Evolutionary conservation across 2,113 vertebrate species (phyloP).

Genomic region (Poeciliopsis prolifica): DNA sequence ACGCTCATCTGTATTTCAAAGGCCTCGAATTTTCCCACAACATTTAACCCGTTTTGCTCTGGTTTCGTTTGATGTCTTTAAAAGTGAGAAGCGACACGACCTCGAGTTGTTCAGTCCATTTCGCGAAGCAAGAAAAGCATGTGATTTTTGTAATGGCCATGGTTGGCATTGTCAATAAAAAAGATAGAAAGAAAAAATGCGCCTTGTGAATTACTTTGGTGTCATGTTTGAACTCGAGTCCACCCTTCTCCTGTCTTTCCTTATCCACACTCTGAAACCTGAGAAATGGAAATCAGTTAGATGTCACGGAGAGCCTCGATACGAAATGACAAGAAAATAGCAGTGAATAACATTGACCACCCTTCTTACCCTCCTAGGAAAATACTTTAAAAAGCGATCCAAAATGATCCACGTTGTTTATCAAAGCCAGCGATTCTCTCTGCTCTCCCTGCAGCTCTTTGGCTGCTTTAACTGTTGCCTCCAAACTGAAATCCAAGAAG

Average conservation of each 20-base stretch:
- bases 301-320: slow-evolving; percentile 65
- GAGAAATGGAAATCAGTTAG: slow-evolving; percentile 69
- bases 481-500: slow-evolving; percentile 36
- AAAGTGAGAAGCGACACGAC: slow-evolving; percentile 12
- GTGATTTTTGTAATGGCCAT: slow-evolving; percentile 32
- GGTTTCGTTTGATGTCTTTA: slow-evolving; percentile 28
- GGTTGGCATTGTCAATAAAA: slow-evolving; percentile 43
- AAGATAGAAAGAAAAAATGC: slow-evolving; percentile 30
- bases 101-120: slow-evolving; percentile 54
- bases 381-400: slow-evolving; percentile 70
- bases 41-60: slow-evolving; percentile 19
- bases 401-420: slow-evolving; percentile 64
- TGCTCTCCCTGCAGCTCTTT: slow-evolving; percentile 58
- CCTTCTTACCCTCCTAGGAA: slow-evolving; percentile 70
- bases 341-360: slow-evolving; percentile 76
- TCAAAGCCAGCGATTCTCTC: slow-evolving; percentile 52
- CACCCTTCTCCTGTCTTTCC: slow-evolving; percentile 59
- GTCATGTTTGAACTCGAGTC: slow-evolving; percentile 61
- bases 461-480: slow-evolving; percentile 25
- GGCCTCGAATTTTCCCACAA: slow-evolving; percentile 26
- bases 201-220: slow-evolving; percentile 47
- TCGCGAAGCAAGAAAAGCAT: slow-evolving; percentile 22
- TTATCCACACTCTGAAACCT: slow-evolving; percentile 49
- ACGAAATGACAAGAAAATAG: slow-evolving; percentile 79
- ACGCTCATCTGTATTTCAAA: slow-evolving; percentile 30